Evolutionary conservation across 2,888 invertebrate genomes (phyloP), one percentile per base, ranked within the genome.

Genomic region (Sicus ferrugineus): DNA sequence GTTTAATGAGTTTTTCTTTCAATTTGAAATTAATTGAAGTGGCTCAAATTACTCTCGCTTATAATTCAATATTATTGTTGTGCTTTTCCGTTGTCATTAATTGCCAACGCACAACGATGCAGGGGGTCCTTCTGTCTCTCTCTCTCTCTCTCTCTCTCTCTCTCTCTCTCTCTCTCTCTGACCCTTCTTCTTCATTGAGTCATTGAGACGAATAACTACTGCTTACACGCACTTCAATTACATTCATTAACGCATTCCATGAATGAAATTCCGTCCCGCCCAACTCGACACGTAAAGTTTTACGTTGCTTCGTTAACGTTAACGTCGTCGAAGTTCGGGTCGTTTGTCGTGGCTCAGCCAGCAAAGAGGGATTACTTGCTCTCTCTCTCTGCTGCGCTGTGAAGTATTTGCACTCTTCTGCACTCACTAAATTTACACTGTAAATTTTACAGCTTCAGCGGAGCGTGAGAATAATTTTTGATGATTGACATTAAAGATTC

Each of bases 181-280:
- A 3, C 23, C 6, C 19, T 21, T 6, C 42, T 42, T 9, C 42
- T 16, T 4, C 42, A 42, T 42, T 42, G 16, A 9, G 11, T 4
- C 1, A n/a, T 42, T 4, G 7, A 21, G n/a, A 6, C 23, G 5
- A 50, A 19, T 3, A 7, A 11, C 26, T 54, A 14, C 38, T 9
- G 42, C 59, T 66, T 67, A 58, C 73, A 72, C 71, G 74, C 73
- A 71, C 67, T 72, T 73, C 72, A 73, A 72, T 73, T 73, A 50
- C 72, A 56, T 66, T 48, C 21, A 61, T 21, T 67, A 68, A 46
- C 28, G 31, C 42, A 61, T 70, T 68, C 65, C 31, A 70, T 68
- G 67, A 63, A 66, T 68, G 68, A 69, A 62, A n/a, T n/a, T n/a
- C n/a, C n/a, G n/a, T n/a, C 38, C 38, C 5, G 11, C 38, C 7